These are phyloP conservation scores for Melinaea marsaeus DNA, from an alignment of 2,888 invertebrate species.

Conservation along the genomic window DNA sequence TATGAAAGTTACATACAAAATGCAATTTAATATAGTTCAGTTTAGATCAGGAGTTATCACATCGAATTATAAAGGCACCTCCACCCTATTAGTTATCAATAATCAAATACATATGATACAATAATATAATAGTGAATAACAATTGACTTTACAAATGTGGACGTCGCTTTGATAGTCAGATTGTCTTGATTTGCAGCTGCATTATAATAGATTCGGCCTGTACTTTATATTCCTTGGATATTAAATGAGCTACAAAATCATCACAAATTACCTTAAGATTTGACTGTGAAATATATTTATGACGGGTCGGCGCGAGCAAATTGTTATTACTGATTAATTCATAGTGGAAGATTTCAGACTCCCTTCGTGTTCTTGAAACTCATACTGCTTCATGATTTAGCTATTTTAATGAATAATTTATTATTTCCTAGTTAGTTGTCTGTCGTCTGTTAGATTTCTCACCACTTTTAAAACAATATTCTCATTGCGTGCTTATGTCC, in stretches of 20 bases:
- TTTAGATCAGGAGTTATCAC: not conserved
- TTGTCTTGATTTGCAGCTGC: conserved; percentile 59
- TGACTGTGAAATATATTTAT: conserved; percentile 75
- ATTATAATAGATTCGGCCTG: conserved; percentile 51
- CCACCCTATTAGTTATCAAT: not conserved
- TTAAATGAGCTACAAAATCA: conserved; percentile 74
- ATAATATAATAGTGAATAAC: conserved; percentile 28
- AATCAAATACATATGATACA: conserved; percentile 9
- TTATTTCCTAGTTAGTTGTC: not conserved
- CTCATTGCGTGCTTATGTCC: too few species aligned
- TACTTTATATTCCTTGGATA: conserved; percentile 77
- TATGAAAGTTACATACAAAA: too few species aligned
- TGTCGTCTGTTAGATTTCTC: not conserved
- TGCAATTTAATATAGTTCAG: not conserved
- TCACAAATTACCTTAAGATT: conserved; percentile 76
- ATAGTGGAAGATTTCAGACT: conserved; percentile 56
- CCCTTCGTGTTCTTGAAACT: conserved; percentile 24
- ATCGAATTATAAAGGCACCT: not conserved
- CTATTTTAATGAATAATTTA: conserved; percentile 13
- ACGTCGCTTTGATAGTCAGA: conserved; percentile 62
- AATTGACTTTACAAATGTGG: conserved; percentile 31
- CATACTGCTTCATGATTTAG: conserved; percentile 10
- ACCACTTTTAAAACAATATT: too few species aligned
- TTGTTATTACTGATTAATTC: conserved; percentile 49
- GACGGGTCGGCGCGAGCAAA: conserved; percentile 46